Evolutionary conservation across 2,113 vertebrate species (phyloP), one percentile per base, ranked within the genome.

Genomic region (Strix aluco): DNA sequence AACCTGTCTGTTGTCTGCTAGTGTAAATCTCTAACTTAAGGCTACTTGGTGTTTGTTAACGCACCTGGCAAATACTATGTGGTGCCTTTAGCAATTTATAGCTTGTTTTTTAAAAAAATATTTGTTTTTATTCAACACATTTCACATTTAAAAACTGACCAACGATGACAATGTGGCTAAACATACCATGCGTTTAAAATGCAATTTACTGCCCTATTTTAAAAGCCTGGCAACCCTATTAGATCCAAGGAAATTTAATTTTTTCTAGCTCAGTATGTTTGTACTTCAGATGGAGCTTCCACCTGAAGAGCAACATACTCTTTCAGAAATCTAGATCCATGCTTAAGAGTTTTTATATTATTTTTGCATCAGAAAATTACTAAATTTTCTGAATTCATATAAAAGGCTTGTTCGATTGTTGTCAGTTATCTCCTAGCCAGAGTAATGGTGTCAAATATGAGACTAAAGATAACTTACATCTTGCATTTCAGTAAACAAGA

Each of bases 41-140:
- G 65, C 79, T 95, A 88, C 1, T 1, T 82, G 15, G 27, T 58
- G 54, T 34, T 71, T 73, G n/a, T 46, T 80, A 91, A 65, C 72
- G 72, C 71, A 96, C 79, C 92, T 95, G 95, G 94, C 20, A 95
- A 92, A 40, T 84, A 83, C 14, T 52, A 5, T 36, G 32, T 46
- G 40, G 10, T 81, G 57, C 61, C 63, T 90, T 88, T 40, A 93
- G 92, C 49, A 86, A 90, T 84, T 69, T 44, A 59, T 54, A 49
- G 7, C 10, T 78, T 38, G 40, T 3, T 3, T 52, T 40, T 87
- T 69, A 36, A 1, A 10, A 40, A 55, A 34, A 25, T 2, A 27
- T 5, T 27, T 61, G 12, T 3, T 85, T 71, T 94, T 69, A 55
- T 75, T 85, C 72, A 88, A 44, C 15, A 47, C 17, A 30, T 62